Evolutionary conservation across 2,113 vertebrate genomes (phyloP), one percentile per base, ranked within the genome.

Genomic region (Chaetura pelagica): DNA sequence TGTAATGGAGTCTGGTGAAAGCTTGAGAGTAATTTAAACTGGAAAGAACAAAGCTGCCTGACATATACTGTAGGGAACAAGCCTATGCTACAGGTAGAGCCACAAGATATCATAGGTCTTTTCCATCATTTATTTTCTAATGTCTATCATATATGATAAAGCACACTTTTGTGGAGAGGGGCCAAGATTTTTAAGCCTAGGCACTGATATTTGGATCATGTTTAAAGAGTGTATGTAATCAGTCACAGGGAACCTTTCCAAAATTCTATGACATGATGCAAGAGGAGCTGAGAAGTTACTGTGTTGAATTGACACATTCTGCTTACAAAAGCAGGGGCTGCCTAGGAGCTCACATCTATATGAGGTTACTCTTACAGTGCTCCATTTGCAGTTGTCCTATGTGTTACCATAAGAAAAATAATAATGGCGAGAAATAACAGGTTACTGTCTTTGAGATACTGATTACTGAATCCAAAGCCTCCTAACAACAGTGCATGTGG

Each of bases 171-270:
- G 32, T 90, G 72, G 91, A 84, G 59, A 49, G 4, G 15, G 8
- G 20, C 27, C 75, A 85, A 5, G 75, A 81, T 80, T 97, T 94
- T 59, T 76, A 77, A 63, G 52, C 42, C 32, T 83, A 88, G 89
- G 42, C 40, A 44, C 72, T 67, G 73, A 90, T 62, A 85, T 67
- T 89, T 95, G 75, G 89, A 87, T 79, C 38, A 78, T 77, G 54
- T 96, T 94, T 78, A 96, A 93, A 97, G 90, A 73, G 9, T 66
- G 7, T 34, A 51, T 3, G 9, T 34, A 49, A 59, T 80, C 61
- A 52, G 26, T 81, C 48, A 68, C 38, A 78, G 77, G 35, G 24
- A 74, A 58, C 17, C 67, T 84, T 82, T 97, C 77, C 64, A 90
- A 74, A 81, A 86, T 35, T 46, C 35, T 61, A 48, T 46, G 51